These are phyloP conservation scores for Recurvirostra avosetta DNA, from an alignment of 2,113 vertebrate genomes.

Conservation along the genomic window DNA sequence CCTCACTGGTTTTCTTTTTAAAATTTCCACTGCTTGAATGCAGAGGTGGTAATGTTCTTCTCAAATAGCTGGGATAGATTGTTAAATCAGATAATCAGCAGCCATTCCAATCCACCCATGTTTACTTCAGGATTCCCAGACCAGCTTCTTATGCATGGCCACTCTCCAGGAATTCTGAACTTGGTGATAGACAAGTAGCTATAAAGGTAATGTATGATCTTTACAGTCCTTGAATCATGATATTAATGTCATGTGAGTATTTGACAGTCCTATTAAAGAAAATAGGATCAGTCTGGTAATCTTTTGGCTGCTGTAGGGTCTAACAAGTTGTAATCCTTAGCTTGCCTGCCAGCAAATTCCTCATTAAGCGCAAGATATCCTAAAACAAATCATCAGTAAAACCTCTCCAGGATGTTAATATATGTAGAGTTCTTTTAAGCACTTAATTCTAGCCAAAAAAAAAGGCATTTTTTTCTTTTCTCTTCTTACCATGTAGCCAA, in stretches of 20 bases:
- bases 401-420: not conserved
- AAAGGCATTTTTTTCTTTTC: not conserved
- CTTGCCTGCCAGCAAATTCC: not conserved
- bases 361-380: not conserved
- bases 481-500: not conserved
- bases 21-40: not conserved
- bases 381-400: not conserved
- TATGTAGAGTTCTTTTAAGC: not conserved
- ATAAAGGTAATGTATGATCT: not conserved
- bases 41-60: not conserved
- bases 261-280: not conserved
- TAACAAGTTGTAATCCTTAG: not conserved
- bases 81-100: not conserved
- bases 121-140: not conserved
- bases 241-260: not conserved
- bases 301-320: not conserved
- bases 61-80: not conserved
- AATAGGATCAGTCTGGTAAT: not conserved
- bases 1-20: not conserved
- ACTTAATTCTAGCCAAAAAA: not conserved
- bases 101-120: not conserved
- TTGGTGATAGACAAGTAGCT: not conserved
- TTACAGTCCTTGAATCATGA: not conserved
- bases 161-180: not conserved
- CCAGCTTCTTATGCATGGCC: not conserved